A percentile compares a stretch with the other conserved stretches of the same genome.
These are phyloP conservation scores for Ditylenchus dipsaci DNA, from an alignment of 1,140 invertebrate species.

Conservation along the genomic window DNA sequence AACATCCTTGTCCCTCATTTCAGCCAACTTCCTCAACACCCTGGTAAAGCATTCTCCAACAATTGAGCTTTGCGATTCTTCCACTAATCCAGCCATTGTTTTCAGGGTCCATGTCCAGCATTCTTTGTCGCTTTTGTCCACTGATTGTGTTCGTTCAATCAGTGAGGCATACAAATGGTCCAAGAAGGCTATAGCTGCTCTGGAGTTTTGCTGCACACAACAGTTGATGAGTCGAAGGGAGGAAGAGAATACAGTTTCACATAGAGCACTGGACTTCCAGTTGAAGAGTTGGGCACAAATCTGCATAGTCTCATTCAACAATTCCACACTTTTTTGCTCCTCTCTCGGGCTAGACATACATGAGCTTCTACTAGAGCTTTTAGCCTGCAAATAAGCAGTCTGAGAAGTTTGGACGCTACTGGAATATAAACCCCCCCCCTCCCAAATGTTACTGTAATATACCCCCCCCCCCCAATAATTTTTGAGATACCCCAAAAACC, in stretches of 20 bases:
- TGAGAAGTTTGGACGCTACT: too few relatives aligned
- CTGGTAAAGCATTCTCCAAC: constrained; percentile 28
- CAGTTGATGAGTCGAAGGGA: constrained; percentile 32
- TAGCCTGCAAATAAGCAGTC: too few relatives aligned
- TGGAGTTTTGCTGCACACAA: constrained; percentile 33
- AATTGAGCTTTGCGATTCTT: constrained; percentile 30
- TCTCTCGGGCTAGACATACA: constrained; percentile 40
- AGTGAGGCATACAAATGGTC: constrained; percentile 23
- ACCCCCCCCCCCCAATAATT: too few relatives aligned
- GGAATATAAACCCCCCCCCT: too few relatives aligned
- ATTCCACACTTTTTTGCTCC: constrained; percentile 16
- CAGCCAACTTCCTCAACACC: constrained; percentile 37
- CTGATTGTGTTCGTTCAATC: constrained; percentile 11
- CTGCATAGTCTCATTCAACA: constrained; percentile 31
- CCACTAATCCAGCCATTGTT: constrained; percentile 38
- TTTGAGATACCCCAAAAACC: too few relatives aligned
- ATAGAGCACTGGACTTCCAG: constrained; percentile 24
- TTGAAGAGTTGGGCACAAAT: constrained; percentile 38
- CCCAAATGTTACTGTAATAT: too few relatives aligned
- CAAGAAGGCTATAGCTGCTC: constrained; percentile 9
- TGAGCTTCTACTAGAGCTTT: constrained; percentile 44
- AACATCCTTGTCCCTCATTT: constrained; percentile 42
- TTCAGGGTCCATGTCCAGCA: constrained; percentile 45
- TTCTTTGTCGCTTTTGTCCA: constrained; percentile 14
- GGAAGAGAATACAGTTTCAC: constrained; percentile 13